A percentile compares a stretch with the other conserved stretches of the same genome.
These are phyloP conservation scores for Oscarella lobularis DNA, from an alignment of 37 sponge, comb jelly and placozoan species.

Conservation along the genomic window DNA sequence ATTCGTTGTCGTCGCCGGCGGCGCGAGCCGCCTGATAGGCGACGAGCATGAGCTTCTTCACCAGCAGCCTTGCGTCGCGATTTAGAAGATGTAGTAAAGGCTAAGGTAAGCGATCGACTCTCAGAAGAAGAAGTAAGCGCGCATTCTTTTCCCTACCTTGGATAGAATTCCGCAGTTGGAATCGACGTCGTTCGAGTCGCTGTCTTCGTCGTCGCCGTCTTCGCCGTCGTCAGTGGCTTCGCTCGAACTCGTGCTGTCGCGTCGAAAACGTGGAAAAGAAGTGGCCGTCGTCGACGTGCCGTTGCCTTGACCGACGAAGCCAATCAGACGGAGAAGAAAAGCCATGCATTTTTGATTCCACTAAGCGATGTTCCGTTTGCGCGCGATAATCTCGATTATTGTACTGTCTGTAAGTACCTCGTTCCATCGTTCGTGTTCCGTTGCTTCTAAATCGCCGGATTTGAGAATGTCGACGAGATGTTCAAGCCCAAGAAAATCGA, in stretches of 20 bases:
- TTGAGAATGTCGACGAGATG: neutral
- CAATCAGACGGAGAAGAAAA: neutral
- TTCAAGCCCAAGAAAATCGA: neutral
- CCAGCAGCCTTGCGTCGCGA: neutral
- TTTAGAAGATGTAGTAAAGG: neutral
- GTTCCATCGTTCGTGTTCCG: neutral
- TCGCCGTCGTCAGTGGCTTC: neutral
- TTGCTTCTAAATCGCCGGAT: neutral
- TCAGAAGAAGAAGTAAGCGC: too few species aligned
- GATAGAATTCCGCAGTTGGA: too few species aligned
- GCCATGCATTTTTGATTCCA: neutral
- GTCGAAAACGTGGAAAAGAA: too few species aligned
- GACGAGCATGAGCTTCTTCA: neutral
- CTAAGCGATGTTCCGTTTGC: too few species aligned
- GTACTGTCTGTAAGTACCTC: too few species aligned
- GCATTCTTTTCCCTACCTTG: too few species aligned
- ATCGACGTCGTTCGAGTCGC: too few species aligned
- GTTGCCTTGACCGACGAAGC: neutral
- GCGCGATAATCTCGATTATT: too few species aligned
- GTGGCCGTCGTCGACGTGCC: neutral
- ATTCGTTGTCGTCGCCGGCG: neutral
- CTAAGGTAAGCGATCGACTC: too few species aligned
- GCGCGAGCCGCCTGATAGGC: neutral
- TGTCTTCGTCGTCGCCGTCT: neutral
- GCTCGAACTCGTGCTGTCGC: too few species aligned